Evolutionary conservation across 2,888 invertebrate species (phyloP).

Genomic region (Eustalomyia histrio): DNA sequence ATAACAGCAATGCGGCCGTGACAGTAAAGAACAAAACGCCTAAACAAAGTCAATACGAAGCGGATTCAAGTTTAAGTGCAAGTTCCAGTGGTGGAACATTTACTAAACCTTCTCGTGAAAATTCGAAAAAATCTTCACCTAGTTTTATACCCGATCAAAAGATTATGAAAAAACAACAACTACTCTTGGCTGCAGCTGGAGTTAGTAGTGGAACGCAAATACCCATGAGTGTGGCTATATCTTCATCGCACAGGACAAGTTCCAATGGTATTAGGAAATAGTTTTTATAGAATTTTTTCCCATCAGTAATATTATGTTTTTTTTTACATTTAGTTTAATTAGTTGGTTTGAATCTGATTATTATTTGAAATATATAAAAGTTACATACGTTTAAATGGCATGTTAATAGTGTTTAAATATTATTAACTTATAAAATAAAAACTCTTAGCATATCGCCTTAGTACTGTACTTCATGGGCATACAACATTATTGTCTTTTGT

Average conservation of each 20-base stretch:
- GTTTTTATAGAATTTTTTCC: slow-evolving; percentile 6
- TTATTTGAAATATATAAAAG: not conserved
- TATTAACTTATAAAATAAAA: not conserved
- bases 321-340: not conserved
- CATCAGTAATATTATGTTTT: not conserved
- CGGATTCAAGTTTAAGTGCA: slow-evolving; percentile 29
- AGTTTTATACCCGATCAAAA: slow-evolving; percentile 74
- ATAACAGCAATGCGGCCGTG: slow-evolving; percentile 31
- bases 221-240: slow-evolving; percentile 52
- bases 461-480: not conserved
- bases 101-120: slow-evolving; percentile 77
- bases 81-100: slow-evolving; percentile 35
- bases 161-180: slow-evolving; percentile 74
- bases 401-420: not conserved
- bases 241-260: slow-evolving; percentile 68
- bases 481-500: too few relatives aligned
- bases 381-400: not conserved
- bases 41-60: slow-evolving; percentile 68
- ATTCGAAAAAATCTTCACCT: slow-evolving; percentile 77
- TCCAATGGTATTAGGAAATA: slow-evolving; percentile 69
- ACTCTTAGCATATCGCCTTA: not conserved
- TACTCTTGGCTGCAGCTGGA: slow-evolving; percentile 72
- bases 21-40: slow-evolving; percentile 64
- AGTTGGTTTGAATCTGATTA: not conserved
- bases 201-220: slow-evolving; percentile 65